Conservation (phyloP, 2,113 vertebrate genomes). For the Platichthys stellatus region DNA sequence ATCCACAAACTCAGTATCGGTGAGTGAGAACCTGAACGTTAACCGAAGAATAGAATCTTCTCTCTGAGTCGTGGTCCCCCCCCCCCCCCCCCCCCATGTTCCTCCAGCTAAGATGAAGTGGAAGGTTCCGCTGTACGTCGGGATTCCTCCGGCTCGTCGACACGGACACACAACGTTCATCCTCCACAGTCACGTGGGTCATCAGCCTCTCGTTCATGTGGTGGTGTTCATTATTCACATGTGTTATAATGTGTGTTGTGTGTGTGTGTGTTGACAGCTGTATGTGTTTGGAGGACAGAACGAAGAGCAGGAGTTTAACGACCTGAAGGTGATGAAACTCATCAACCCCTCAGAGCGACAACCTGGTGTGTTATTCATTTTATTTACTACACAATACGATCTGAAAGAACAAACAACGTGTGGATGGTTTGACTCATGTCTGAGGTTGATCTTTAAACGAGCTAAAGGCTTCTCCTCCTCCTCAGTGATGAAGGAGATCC, state of each 20-base stretch:
- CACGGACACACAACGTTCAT: constrained; percentile 81
- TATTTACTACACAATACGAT: too few species aligned
- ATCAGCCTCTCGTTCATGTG: neutral
- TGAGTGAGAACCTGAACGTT: constrained; percentile 35
- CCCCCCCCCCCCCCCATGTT: constrained; percentile 6
- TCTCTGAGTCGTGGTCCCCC: neutral
- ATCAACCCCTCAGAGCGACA: constrained; percentile 82
- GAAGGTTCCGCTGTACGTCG: constrained; percentile 84
- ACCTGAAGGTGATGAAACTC: constrained; percentile 80
- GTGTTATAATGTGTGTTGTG: neutral
- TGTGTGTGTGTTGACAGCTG: constrained; percentile 52
- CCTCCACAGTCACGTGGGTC: constrained; percentile 80
- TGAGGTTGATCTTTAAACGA: too few species aligned
- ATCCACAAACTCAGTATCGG: constrained; percentile 83
- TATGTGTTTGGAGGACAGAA: constrained; percentile 81
- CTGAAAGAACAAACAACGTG: too few species aligned
- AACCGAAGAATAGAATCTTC: neutral
- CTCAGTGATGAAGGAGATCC: constrained; percentile 83
- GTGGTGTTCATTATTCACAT: neutral
- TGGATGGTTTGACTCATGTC: too few species aligned
- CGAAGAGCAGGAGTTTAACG: constrained; percentile 80
- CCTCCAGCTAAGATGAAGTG: constrained; percentile 83
- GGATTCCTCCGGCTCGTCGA: constrained; percentile 80
- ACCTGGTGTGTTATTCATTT: constrained; percentile 69
- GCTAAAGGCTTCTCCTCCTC: constrained; percentile 4